phyloP scores from a whole-genome alignment of 2,888 invertebrate species.

The Abrostola tripartita region DNA sequence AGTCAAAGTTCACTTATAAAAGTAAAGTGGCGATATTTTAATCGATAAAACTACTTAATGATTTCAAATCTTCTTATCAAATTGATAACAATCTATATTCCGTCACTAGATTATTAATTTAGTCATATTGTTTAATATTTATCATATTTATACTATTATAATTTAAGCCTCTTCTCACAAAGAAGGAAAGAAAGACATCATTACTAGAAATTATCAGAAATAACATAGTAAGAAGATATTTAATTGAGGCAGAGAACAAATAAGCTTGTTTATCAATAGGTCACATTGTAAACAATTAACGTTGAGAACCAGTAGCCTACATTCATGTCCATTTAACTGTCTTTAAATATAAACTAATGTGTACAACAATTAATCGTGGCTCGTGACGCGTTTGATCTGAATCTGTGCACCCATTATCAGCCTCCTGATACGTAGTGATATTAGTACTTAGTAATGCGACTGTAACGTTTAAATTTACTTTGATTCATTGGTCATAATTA shows the following conservation, averaged over 20 bases:
- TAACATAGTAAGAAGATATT: no score
- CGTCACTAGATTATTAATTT: no score
- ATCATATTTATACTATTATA: no score
- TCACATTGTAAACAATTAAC: background rate
- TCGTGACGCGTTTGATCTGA: slow-evolving; percentile 22
- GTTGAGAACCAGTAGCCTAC: background rate
- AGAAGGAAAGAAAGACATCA: no score
- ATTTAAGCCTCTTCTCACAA: no score
- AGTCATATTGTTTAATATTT: no score
- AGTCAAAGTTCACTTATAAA: background rate
- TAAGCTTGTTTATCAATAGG: background rate
- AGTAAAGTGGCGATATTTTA: background rate
- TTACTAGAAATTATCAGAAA: no score
- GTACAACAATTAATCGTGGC: slow-evolving; percentile 14
- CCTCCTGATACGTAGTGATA: slow-evolving; percentile 1
- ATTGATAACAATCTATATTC: no score
- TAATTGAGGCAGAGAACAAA: no score
- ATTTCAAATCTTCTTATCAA: no score
- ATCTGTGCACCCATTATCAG: slow-evolving; percentile 19
- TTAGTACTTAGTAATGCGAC: slow-evolving; percentile 3
- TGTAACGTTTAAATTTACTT: slow-evolving; percentile 4
- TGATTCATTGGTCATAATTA: slow-evolving; percentile 20
- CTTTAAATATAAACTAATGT: slow-evolving; percentile 16
- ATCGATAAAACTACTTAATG: no score
- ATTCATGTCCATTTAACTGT: slow-evolving; percentile 7